Evolutionary conservation across 1,140 invertebrate species (phyloP).

Genomic region (Scaptomyza montana): DNA sequence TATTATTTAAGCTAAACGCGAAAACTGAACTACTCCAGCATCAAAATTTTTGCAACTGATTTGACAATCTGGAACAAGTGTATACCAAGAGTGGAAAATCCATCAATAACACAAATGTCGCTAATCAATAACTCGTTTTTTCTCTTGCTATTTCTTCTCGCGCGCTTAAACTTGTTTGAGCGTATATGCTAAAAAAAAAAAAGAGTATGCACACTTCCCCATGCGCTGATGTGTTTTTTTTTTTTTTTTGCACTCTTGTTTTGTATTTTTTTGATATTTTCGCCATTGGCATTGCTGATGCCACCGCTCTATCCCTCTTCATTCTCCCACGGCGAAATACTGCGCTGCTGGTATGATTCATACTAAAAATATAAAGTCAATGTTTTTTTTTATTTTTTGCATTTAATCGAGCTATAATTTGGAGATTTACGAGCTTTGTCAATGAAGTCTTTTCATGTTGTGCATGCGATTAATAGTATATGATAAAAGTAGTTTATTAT

Average conservation of each 20-base stretch:
- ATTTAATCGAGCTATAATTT: slow-evolving; percentile 40
- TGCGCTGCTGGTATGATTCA: slow-evolving; percentile 53
- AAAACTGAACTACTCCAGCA: no score
- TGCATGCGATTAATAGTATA: neutral
- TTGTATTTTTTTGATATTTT: slow-evolving; percentile 46
- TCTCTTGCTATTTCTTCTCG: no score
- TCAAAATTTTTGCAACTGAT: no score
- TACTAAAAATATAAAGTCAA: slow-evolving; percentile 73
- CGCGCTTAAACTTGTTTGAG: neutral
- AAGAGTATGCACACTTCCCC: slow-evolving; percentile 54
- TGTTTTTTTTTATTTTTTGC: slow-evolving; percentile 48
- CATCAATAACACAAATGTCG: no score
- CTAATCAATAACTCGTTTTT: no score
- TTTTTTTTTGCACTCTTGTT: slow-evolving; percentile 54
- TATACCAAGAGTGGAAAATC: no score
- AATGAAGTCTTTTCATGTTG: slow-evolving; percentile 29
- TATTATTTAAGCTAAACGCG: no score
- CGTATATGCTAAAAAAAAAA: neutral
- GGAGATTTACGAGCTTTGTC: slow-evolving; percentile 28
- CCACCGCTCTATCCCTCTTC: neutral
- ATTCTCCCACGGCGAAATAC: neutral
- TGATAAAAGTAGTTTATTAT: slow-evolving; percentile 24
- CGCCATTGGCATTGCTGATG: slow-evolving; percentile 30
- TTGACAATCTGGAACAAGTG: no score
- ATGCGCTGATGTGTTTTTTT: neutral